These are phyloP conservation scores for Noctua janthina DNA, from an alignment of 2,888 invertebrate species.

Conservation along the genomic window DNA sequence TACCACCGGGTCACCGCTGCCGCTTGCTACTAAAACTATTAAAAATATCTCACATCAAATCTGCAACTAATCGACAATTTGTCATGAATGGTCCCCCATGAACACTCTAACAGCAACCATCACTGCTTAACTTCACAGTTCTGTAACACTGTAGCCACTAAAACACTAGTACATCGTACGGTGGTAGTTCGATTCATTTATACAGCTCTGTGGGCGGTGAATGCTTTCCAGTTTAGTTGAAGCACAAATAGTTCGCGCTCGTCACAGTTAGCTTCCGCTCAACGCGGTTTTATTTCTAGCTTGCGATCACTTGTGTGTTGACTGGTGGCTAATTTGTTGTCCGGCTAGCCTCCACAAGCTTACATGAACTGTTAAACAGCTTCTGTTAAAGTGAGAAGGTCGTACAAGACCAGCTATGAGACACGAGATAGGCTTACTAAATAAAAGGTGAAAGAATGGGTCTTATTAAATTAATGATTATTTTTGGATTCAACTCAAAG, in stretches of 20 bases:
- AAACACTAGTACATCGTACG: background rate
- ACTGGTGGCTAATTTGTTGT: background rate
- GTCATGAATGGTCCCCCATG: background rate
- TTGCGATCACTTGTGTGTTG: constrained; percentile 3
- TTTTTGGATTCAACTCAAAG: too few species aligned
- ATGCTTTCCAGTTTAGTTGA: background rate
- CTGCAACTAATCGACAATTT: background rate
- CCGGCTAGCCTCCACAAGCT: background rate
- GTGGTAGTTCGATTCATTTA: background rate
- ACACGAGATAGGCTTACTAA: background rate
- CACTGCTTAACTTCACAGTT: background rate
- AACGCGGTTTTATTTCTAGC: background rate
- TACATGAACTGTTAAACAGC: background rate
- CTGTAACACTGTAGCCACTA: background rate
- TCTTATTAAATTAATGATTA: too few species aligned
- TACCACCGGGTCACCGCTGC: background rate
- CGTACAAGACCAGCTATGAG: background rate
- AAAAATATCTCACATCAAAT: background rate
- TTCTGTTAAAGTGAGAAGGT: background rate
- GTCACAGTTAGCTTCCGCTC: background rate
- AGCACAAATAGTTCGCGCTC: background rate
- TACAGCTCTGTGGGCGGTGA: constrained; percentile 4
- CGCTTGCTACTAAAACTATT: background rate
- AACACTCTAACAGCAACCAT: too few species aligned
- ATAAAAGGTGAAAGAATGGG: background rate